phyloP scores from a whole-genome alignment of 2,113 vertebrate genomes.

The Accipiter cooperii region DNA sequence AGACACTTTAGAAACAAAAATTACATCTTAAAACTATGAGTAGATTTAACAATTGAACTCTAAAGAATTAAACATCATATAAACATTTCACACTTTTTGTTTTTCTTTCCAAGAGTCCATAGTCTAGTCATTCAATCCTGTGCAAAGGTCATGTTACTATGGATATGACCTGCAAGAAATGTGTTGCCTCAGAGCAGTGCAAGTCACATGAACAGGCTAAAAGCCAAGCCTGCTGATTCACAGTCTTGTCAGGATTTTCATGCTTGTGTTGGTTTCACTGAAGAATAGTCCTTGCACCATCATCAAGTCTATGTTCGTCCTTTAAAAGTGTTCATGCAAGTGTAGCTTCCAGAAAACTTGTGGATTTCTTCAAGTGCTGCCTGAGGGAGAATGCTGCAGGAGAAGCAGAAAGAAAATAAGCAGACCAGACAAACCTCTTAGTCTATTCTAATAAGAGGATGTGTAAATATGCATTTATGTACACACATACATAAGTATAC shows the following conservation, averaged over 20 bases:
- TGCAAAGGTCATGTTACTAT: conserved; percentile 67
- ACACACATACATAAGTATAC: neutral
- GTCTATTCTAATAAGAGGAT: neutral
- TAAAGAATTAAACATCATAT: conserved; percentile 60
- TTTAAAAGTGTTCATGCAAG: conserved; percentile 99
- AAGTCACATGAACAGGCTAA: conserved; percentile 29
- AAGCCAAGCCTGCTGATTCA: conserved; percentile 40
- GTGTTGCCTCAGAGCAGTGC: conserved; percentile 29
- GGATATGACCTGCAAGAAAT: conserved; percentile 50
- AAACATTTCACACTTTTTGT: conserved; percentile 32
- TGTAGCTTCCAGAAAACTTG: conserved; percentile 93
- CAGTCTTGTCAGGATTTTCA: conserved; percentile 30
- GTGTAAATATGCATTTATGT: neutral
- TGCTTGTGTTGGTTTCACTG: neutral
- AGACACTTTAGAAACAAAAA: conserved; percentile 23
- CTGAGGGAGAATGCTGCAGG: conserved; percentile 88
- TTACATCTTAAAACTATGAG: conserved; percentile 53
- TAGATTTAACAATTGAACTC: conserved; percentile 54
- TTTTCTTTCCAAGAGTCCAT: conserved; percentile 57
- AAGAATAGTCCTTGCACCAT: neutral
- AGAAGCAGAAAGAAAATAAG: neutral
- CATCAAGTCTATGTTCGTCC: conserved; percentile 81
- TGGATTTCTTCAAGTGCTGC: conserved; percentile 95
- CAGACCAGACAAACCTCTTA: neutral
- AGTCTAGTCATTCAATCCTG: conserved; percentile 54